Evolutionary conservation across 2,113 vertebrate species (phyloP).

Genomic region (Leucosticte australis): DNA sequence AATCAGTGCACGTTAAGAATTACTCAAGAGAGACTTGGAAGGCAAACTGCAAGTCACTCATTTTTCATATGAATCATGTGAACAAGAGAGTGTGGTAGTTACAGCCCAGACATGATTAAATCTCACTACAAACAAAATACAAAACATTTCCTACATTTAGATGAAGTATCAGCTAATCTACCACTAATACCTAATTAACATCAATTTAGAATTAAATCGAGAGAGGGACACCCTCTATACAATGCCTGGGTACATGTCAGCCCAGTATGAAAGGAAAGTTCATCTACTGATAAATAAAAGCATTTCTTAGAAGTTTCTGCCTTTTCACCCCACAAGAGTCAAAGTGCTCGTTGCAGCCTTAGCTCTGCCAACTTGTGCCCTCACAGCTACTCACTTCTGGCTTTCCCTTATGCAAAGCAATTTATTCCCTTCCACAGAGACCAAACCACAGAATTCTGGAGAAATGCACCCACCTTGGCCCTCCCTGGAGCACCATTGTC

Average conservation of each 20-base stretch:
- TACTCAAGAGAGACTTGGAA: neutral
- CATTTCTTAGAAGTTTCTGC: neutral
- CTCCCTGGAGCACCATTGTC: constrained; percentile 96
- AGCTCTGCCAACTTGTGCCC: neutral
- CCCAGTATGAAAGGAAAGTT: neutral
- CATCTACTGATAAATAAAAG: neutral
- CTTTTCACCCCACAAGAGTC: neutral
- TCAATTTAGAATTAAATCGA: neutral
- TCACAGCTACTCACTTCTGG: neutral
- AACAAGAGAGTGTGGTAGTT: neutral
- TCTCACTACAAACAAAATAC: neutral
- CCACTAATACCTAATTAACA: neutral
- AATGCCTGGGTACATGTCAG: accelerated
- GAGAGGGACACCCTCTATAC: neutral
- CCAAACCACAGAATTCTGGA: neutral
- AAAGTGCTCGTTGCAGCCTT: neutral
- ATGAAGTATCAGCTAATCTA: neutral
- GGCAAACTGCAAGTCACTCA: neutral
- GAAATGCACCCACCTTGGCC: constrained; percentile 82
- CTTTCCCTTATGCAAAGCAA: neutral
- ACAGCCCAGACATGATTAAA: neutral
- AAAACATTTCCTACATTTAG: neutral
- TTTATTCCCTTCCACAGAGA: neutral
- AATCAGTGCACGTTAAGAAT: neutral
- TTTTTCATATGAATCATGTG: neutral